Conservation (phyloP, 2,888 invertebrate genomes). For the Elgonia sp. region DNA sequence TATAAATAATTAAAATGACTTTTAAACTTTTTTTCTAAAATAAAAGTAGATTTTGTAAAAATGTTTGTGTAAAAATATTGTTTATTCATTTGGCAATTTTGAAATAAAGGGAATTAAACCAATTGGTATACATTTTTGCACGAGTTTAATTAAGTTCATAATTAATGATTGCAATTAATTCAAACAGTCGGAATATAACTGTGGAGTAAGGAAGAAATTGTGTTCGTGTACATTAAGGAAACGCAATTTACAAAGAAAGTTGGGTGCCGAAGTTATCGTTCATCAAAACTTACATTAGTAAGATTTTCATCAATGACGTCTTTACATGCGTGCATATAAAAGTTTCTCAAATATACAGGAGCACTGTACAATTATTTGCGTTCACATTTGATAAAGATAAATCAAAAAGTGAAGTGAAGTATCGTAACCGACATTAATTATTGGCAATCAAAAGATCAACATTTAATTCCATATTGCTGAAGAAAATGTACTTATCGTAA, state of each 20-base stretch:
- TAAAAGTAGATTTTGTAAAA: too few species aligned
- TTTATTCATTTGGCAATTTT: neutral
- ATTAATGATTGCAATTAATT: constrained; percentile 25
- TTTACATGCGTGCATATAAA: neutral
- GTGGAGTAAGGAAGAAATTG: constrained; percentile 18
- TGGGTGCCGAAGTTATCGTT: constrained; percentile 27
- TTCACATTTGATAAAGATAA: neutral
- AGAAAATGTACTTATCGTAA: constrained; percentile 15
- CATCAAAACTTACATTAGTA: constrained; percentile 36
- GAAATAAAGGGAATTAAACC: neutral
- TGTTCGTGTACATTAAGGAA: constrained; percentile 34
- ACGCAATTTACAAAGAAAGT: constrained; percentile 33
- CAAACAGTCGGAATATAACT: neutral
- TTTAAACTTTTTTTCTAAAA: too few species aligned
- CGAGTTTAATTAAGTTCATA: constrained; percentile 24
- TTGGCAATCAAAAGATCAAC: constrained; percentile 2
- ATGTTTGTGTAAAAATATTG: too few species aligned
- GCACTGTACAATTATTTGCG: constrained; percentile 2
- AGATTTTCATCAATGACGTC: constrained; percentile 23
- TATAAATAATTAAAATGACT: too few species aligned
- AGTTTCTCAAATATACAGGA: neutral
- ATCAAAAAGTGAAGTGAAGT: neutral
- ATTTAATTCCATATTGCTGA: neutral
- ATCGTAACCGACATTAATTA: neutral
- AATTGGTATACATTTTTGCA: constrained; percentile 1